Evolutionary conservation across 1,140 invertebrate species (phyloP).

Genomic region (Chrysoperla carnea): DNA sequence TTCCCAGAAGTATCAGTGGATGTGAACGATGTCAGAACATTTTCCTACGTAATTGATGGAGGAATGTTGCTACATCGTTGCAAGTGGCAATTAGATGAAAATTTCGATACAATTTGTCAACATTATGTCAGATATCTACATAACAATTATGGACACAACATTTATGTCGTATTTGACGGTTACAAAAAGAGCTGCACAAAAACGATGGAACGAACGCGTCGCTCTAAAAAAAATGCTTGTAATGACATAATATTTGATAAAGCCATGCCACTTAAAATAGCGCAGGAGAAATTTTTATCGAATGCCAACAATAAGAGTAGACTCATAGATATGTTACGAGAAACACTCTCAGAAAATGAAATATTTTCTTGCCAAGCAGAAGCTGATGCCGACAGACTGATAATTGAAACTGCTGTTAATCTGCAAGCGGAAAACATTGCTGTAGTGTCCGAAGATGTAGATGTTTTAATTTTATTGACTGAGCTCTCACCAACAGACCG

Average conservation of each 20-base stretch:
- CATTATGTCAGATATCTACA: conserved; percentile 14
- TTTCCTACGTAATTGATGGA: conserved; percentile 14
- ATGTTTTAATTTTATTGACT: neutral
- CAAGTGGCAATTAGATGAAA: conserved; percentile 12
- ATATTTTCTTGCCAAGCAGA: conserved; percentile 13
- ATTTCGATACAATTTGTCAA: conserved; percentile 10
- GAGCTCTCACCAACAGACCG: too few relatives aligned
- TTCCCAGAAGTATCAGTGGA: conserved; percentile 12
- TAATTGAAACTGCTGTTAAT: conserved; percentile 10
- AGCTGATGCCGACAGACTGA: conserved; percentile 10
- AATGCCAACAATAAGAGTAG: conserved; percentile 5
- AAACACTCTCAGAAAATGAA: conserved; percentile 9
- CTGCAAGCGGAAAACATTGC: conserved; percentile 8
- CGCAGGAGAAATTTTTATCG: conserved; percentile 10
- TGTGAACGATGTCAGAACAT: conserved; percentile 8
- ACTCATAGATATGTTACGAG: conserved; percentile 1
- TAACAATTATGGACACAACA: conserved; percentile 13
- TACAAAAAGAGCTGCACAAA: conserved; percentile 12
- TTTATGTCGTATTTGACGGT: conserved; percentile 15
- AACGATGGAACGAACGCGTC: conserved; percentile 9
- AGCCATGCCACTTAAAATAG: conserved; percentile 10
- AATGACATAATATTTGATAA: conserved; percentile 4
- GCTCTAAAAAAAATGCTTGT: conserved; percentile 6
- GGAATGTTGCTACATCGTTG: conserved; percentile 7
- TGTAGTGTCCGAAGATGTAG: conserved; percentile 9